Evolutionary conservation across 2,113 vertebrate genomes (phyloP).

Genomic region (Strigops habroptila): DNA sequence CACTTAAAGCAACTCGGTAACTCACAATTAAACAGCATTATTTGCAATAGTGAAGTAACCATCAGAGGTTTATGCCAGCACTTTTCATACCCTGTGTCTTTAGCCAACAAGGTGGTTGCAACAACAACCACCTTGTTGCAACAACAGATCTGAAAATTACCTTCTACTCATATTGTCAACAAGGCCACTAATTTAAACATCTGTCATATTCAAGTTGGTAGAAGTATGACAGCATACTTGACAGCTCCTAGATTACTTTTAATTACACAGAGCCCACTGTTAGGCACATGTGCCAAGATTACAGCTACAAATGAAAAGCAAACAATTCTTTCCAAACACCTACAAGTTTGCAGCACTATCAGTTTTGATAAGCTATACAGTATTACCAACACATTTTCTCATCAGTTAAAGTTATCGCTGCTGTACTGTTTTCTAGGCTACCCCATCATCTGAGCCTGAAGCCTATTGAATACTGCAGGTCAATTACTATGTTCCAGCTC

Average conservation of each 20-base stretch:
- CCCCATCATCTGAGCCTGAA: accelerated
- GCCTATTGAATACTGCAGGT: accelerated
- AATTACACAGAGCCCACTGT: too few relatives aligned
- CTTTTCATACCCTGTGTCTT: not conserved
- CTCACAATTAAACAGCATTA: not conserved
- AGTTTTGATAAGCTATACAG: not conserved
- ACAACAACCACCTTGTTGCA: too few relatives aligned
- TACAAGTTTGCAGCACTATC: accelerated
- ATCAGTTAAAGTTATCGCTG: not conserved
- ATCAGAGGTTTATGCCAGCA: too few relatives aligned
- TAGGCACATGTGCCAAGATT: accelerated
- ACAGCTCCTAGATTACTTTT: not conserved
- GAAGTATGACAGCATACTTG: not conserved
- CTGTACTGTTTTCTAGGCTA: not conserved
- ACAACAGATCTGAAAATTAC: accelerated
- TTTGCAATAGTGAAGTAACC: not conserved
- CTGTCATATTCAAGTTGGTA: not conserved
- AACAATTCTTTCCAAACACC: not conserved
- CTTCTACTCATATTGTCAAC: not conserved
- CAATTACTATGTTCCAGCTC: not conserved
- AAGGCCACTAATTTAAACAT: not conserved
- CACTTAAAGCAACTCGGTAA: not conserved
- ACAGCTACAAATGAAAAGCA: not conserved
- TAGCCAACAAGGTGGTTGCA: accelerated
- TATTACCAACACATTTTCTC: not conserved